A percentile compares a stretch with the other conserved stretches of the same genome.
These are phyloP conservation scores for Leucopsar rothschildi DNA, from an alignment of 2,113 vertebrate genomes.

Conservation along the genomic window DNA sequence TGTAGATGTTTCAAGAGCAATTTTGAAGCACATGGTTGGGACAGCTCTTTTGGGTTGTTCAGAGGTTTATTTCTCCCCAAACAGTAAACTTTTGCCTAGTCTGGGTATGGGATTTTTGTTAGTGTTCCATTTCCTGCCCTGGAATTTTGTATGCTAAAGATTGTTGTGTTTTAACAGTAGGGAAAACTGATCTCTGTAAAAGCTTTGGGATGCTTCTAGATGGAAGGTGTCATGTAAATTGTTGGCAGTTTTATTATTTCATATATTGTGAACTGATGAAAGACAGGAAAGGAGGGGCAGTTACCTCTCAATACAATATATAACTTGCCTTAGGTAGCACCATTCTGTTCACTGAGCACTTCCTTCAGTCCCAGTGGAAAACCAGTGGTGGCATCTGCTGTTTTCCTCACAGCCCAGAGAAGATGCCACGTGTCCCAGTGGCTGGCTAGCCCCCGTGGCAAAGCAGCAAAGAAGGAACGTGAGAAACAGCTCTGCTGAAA, in stretches of 20 bases:
- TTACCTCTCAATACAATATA: background rate
- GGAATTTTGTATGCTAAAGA: background rate
- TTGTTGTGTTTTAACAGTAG: background rate
- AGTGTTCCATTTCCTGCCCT: background rate
- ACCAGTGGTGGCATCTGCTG: constrained; percentile 28
- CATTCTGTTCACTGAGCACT: background rate
- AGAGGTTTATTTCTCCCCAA: background rate
- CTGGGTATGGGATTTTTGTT: background rate
- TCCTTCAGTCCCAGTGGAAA: constrained; percentile 59
- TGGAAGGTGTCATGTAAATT: background rate
- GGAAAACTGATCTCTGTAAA: background rate
- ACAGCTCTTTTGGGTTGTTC: background rate
- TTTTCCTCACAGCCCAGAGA: constrained; percentile 57
- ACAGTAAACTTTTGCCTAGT: background rate
- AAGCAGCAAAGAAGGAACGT: background rate
- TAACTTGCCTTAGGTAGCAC: background rate
- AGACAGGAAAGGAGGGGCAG: background rate
- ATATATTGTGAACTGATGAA: background rate
- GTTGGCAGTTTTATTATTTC: background rate
- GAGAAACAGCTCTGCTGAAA: constrained; percentile 41
- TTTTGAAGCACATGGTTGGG: background rate
- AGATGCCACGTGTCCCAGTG: background rate
- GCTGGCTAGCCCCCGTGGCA: background rate
- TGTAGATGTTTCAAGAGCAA: background rate
- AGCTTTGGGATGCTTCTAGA: background rate